Evolutionary conservation across 2,113 vertebrate species (phyloP).

Genomic region (Lichenostomus cassidix): DNA sequence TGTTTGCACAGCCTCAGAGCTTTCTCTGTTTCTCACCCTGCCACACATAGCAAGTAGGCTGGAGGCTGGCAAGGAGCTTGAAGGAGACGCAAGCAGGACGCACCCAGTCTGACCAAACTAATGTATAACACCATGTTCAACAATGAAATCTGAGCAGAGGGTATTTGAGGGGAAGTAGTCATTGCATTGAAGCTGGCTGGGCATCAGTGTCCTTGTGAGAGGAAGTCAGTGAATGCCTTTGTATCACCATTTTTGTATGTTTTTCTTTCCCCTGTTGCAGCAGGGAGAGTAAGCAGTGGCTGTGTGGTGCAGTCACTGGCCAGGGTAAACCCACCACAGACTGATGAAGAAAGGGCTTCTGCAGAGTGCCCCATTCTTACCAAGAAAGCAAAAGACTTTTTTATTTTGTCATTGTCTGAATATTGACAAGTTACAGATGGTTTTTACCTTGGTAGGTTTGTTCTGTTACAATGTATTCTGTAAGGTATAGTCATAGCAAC

Average conservation of each 20-base stretch:
- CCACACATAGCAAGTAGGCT: neutral
- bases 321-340: neutral
- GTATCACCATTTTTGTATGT: neutral
- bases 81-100: neutral
- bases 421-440: neutral
- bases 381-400: neutral
- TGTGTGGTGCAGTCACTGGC: neutral
- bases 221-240: neutral
- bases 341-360: neutral
- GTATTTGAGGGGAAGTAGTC: neutral
- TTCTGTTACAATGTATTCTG: neutral
- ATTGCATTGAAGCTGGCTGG: neutral
- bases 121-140: neutral
- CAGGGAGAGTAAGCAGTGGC: accelerated
- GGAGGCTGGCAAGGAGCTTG: neutral
- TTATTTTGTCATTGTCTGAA: neutral
- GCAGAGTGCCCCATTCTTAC: neutral
- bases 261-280: neutral
- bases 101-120: neutral
- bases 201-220: neutral
- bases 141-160: neutral
- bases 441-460: neutral
- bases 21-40: neutral
- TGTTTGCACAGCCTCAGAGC: neutral
- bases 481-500: neutral